These are phyloP conservation scores for Zosterops japonicus DNA, from an alignment of 2,113 vertebrate species.

Conservation along the genomic window DNA sequence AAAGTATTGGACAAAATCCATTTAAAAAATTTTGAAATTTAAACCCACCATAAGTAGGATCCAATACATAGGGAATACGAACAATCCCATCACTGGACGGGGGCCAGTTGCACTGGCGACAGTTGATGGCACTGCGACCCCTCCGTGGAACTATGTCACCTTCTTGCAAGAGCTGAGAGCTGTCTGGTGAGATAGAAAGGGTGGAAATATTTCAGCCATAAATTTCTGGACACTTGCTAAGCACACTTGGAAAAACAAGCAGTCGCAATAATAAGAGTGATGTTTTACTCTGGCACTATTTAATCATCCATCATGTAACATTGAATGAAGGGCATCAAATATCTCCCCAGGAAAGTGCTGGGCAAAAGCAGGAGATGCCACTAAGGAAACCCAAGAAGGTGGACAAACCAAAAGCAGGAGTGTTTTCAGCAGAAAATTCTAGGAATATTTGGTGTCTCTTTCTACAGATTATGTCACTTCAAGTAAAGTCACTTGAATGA, in stretches of 20 bases:
- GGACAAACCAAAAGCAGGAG: not conserved
- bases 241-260: not conserved
- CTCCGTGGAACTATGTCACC: constrained; percentile 78
- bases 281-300: not conserved
- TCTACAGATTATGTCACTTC: not conserved
- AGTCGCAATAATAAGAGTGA: not conserved
- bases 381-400: not conserved
- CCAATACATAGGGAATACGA: constrained; percentile 78
- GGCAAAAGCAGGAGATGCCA: not conserved
- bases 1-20: not conserved
- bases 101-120: constrained; percentile 80
- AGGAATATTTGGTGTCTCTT: not conserved
- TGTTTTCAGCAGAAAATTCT: not conserved
- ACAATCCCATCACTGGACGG: constrained; percentile 81
- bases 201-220: not conserved
- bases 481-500: not conserved
- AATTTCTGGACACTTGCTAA: not conserved
- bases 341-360: not conserved
- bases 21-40: rapidly evolving
- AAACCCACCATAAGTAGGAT: constrained; percentile 77
- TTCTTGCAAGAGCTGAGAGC: constrained; percentile 49
- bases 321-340: not conserved
- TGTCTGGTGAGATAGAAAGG: not conserved
- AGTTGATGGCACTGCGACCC: constrained; percentile 76
- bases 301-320: not conserved